Base-by-base conservation (phyloP, 2,113 vertebrate species). In the Megaptera novaeangliae region DNA sequence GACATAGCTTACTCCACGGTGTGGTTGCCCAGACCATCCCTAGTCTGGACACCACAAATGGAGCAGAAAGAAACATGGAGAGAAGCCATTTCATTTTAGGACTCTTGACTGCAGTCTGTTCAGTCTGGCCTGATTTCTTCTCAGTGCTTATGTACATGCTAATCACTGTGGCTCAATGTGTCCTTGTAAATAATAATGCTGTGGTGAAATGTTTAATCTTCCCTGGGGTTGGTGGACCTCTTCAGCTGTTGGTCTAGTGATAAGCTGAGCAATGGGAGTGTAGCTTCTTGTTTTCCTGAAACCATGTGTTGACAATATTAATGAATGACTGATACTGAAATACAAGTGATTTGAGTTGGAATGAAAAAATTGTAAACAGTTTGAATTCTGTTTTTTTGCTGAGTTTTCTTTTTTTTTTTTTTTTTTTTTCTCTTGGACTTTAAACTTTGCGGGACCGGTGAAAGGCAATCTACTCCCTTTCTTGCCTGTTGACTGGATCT, bases 41-140 rank as follows among this genome's bases (percentile, higher is more conserved):
- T 86, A 0, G 15, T 77, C 34, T 74, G 63, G 46, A 91, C 29
- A 41, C 86, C 91, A 84, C 72, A 93, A 91, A 81, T 91, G 77
- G 80, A 93, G 63, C 78, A 77, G 29, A 94, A 93, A 89, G 75
- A 89, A 61, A 83, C 44, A 89, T 59, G 82, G 85, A 94, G 61
- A 80, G 29, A 68, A 81, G 72, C 72, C 92, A 94, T 96, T 85
- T 91, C 85, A 72, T 82, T 86, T 78, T 52, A 93, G 78, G 55
- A 66, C 68, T 59, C 77, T 88, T 93, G 80, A 88, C 85, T 25
- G n/a, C 66, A 88, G 80, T 86, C 94, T 89, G 85, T 94, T 94
- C 87, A 36, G 23, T 77, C 88, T 88, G 72, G 87, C 88, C 49
- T 52, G 77, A 12, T 83, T 96, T 96, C 85, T 92, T 66, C 77